A percentile compares a stretch with the other conserved stretches of the same genome.
Conservation (phyloP, 2,797 vertebrate species). For the Chaunax sp. region DNA sequence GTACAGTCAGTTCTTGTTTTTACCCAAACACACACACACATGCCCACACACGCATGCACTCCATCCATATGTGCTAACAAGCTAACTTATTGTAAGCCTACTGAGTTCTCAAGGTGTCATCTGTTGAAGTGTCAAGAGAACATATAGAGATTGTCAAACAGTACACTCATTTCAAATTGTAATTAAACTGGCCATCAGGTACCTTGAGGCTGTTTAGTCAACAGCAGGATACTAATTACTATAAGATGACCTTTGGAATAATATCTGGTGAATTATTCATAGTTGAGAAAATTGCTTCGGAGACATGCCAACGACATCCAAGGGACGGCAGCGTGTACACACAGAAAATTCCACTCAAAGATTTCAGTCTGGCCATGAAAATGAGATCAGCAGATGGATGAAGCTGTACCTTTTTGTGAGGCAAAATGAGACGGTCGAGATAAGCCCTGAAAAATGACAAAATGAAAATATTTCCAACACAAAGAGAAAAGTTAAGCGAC, state of each 20-base stretch:
- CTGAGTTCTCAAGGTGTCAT: constrained; percentile 84
- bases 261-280: constrained; percentile 91
- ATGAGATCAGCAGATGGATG: constrained; percentile 62
- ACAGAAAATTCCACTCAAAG: constrained; percentile 55
- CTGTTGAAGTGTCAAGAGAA: constrained; percentile 81
- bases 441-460: constrained; percentile 35
- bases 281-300: constrained; percentile 84
- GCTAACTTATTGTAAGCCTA: constrained; percentile 80
- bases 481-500: constrained; percentile 14
- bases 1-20: constrained; percentile 14
- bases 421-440: constrained; percentile 46
- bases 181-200: constrained; percentile 90
- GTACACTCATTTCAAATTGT: constrained; percentile 88
- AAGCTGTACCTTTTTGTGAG: constrained; percentile 25
- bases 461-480: constrained; percentile 5
- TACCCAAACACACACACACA: constrained; percentile 7
- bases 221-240: constrained; percentile 90
- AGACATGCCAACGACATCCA: constrained; percentile 80
- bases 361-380: constrained; percentile 60
- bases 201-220: constrained; percentile 90
- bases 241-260: constrained; percentile 91
- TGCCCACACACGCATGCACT: constrained; percentile 24
- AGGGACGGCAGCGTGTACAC: constrained; percentile 67
- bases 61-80: constrained; percentile 75
- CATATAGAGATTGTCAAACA: constrained; percentile 88